Conservation (phyloP, 2,797 vertebrate species). For the Alfaro cultratus region DNA sequence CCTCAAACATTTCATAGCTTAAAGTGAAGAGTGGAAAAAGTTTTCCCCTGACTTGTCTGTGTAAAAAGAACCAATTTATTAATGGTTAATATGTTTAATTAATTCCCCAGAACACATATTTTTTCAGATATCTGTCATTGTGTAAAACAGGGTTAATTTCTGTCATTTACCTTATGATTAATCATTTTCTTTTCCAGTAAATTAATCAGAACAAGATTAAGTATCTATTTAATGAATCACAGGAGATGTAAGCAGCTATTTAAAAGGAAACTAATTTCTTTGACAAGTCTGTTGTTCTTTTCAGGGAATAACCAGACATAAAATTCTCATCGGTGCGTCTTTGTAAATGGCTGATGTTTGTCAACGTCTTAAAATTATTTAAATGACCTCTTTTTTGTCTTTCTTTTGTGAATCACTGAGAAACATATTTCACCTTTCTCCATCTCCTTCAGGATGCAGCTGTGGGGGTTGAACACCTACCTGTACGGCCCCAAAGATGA, state of each 20-base stretch:
- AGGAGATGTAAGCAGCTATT: neutral
- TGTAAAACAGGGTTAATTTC: neutral
- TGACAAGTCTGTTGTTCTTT: neutral
- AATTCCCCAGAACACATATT: neutral
- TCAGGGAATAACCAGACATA: neutral
- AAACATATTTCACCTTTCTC: neutral
- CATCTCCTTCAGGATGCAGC: slow-evolving; percentile 80
- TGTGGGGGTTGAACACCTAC: slow-evolving; percentile 86
- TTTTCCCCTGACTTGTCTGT: neutral
- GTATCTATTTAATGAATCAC: neutral
- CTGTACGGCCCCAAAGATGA: slow-evolving; percentile 90
- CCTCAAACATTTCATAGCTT: no score
- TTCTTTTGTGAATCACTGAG: neutral
- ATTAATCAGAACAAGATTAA: neutral
- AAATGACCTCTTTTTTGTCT: neutral
- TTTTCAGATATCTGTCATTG: neutral
- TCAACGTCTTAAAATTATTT: neutral
- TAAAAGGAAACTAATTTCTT: neutral
- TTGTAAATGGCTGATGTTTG: neutral
- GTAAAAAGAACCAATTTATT: neutral
- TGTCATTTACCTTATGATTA: neutral
- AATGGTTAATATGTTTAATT: neutral
- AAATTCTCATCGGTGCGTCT: neutral
- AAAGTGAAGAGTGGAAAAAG: neutral
- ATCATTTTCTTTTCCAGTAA: neutral